Base-by-base conservation (phyloP, 64 coral and sea anemone genomes). In the Stichodactyla helianthus region DNA sequence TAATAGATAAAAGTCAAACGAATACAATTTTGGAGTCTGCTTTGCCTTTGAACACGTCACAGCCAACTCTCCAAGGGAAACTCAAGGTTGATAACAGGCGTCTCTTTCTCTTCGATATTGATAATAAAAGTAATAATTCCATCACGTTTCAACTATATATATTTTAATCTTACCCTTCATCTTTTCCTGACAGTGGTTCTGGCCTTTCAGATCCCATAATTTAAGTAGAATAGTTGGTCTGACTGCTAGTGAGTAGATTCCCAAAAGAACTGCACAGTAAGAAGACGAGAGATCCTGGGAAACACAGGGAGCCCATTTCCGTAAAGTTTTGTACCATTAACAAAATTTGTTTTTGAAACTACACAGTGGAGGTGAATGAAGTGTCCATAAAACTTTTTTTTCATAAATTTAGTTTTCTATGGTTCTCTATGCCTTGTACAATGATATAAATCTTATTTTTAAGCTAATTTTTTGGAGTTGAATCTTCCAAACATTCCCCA, bases 101-200 rank as follows among this genome's bases (percentile, higher is more conserved):
- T 65, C 62, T 20, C n/a, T 13, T 74, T 12, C 10, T 9, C 23
- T 9, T 10, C 19, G 8, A 68, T 16, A 27, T 15, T 59, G n/a
- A 8, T 20, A 79, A n/a, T 31, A 27, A 44, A 1, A 44, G 35
- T 44, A 44, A 44, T 44, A 44, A 44, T 44, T 44, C 35, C 35
- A 44, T 44, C 35, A 44, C 35, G 1, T 35, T 9, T 28, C 7
- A 77, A 86, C 77, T 18, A 62, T 22, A 22, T 18, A 51, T 10
- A 27, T 27, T 27, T 31, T 12, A 74, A 26, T 9, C 78, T 54
- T 92, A 98, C 95, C 90, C 93, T 94, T 94, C 92, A 65, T 98
- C 92, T 79, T 98, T 98, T 77, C 89, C 95, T 55, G 95, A 98
- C 19, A 94, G 89, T 25, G 95, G 85, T 90, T 98, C 95, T 52